These are phyloP conservation scores for Drosophila neotestacea DNA, from an alignment of 2,888 invertebrate genomes.

Conservation along the genomic window DNA sequence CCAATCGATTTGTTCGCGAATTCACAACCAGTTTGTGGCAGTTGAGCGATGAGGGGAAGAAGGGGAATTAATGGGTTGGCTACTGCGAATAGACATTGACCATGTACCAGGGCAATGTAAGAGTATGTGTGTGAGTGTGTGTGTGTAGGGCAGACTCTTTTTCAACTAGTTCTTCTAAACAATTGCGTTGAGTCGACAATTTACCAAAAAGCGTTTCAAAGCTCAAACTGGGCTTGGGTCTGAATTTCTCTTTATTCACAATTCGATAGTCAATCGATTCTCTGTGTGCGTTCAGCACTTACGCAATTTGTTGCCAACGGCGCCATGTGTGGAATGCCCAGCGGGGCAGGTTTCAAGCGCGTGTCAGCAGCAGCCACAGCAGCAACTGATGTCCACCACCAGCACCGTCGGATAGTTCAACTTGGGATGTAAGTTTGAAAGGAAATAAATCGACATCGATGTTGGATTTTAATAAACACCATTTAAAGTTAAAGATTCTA, in stretches of 20 bases:
- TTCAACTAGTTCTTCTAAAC: conserved; percentile 60
- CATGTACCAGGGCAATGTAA: conserved; percentile 22
- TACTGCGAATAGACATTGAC: conserved; percentile 43
- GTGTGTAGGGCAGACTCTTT: conserved; percentile 35
- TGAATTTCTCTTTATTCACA: conserved; percentile 4
- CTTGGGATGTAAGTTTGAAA: too few species aligned
- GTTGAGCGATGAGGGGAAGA: too few species aligned
- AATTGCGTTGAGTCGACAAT: conserved; percentile 60
- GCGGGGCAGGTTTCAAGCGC: conserved; percentile 68
- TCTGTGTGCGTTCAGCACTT: conserved; percentile 27
- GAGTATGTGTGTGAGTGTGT: conserved; percentile 27
- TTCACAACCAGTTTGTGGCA: conserved; percentile 43
- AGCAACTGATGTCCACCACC: conserved; percentile 63
- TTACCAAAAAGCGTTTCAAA: neutral
- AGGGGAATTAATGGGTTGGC: conserved; percentile 46
- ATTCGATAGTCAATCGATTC: conserved; percentile 35
- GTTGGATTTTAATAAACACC: too few species aligned
- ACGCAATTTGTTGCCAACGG: conserved; percentile 58
- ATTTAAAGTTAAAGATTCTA: too few species aligned
- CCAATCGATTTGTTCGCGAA: conserved; percentile 76
- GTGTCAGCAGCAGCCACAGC: conserved; percentile 66
- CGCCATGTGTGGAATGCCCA: conserved; percentile 48
- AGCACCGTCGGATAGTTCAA: conserved; percentile 7
- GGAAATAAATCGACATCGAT: too few species aligned
- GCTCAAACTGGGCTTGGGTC: neutral